Evolutionary conservation across 1,140 invertebrate genomes (phyloP), one percentile per base, ranked within the genome.

Genomic region (Nomia melanderi): DNA sequence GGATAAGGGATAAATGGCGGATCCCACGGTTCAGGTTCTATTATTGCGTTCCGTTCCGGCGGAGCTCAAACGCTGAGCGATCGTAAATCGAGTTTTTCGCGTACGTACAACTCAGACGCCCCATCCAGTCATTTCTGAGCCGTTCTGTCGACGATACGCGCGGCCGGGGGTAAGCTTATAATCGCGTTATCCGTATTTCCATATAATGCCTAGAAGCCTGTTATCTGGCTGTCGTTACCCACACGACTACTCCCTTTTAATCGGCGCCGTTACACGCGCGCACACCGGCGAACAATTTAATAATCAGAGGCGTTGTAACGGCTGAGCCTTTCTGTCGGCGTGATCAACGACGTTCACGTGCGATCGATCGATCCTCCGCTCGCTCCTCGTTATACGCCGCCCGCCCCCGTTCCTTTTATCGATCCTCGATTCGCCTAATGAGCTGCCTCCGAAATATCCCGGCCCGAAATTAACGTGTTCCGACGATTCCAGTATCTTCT

Each of bases 111-210:
- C n/a, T 5, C n/a, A 3, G 20, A 60, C 53, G 6, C 23, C 12
- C 20, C 56, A 50, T 33, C 7, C 33, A 57, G 47, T 27, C 36
- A 70, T 66, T 66, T 31, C 60, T 76, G 83, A 83, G 57, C 66
- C 71, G 36, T 60, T 64, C 62, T 72, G 56, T 72, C 56, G 66
- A 79, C 71, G 66, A 79, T 76, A 72, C 67, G 57, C 56, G n/a
- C 47, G 47, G 25, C 36, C 50, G 53, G 41, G 47, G 36, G 75
- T 84, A 83, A 83, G 77, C 72, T 73, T 63, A 83, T 84, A 84
- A 84, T 84, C 82, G 66, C 82, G 81, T 84, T 84, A 84, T 84
- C 79, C 65, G 65, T 71, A 81, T 83, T 77, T 81, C 81, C 81
- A 81, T 81, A 81, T 83, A 83, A 83, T 81, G 65, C 79, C 71